These are phyloP conservation scores for Eupristina koningsbergeri DNA, from an alignment of 1,140 invertebrate species.

Conservation along the genomic window DNA sequence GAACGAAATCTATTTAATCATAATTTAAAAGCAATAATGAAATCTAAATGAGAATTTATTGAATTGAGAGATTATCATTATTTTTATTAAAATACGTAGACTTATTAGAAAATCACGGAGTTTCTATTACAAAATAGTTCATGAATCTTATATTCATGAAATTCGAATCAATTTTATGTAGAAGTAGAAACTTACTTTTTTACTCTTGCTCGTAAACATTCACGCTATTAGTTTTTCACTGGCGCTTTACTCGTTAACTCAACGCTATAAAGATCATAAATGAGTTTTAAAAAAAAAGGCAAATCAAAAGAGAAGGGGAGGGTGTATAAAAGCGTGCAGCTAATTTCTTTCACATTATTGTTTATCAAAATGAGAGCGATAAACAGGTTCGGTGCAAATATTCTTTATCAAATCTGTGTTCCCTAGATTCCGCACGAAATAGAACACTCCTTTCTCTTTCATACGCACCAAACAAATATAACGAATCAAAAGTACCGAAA, in stretches of 20 bases:
- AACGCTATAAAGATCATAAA: slow-evolving; percentile 8
- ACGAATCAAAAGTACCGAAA: too few relatives aligned
- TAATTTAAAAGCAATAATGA: too few relatives aligned
- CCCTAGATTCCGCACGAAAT: too few relatives aligned
- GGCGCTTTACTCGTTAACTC: not conserved
- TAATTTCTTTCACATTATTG: not conserved
- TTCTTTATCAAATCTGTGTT: slow-evolving; percentile 5
- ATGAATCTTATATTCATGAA: too few relatives aligned
- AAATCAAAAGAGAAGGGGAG: not conserved
- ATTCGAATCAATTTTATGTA: too few relatives aligned
- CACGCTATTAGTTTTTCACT: not conserved
- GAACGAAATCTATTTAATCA: too few relatives aligned
- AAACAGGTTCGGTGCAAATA: not conserved
- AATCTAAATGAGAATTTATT: not conserved
- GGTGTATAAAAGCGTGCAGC: not conserved
- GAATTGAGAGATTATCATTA: not conserved
- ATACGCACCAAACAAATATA: too few relatives aligned
- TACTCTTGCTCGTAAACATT: not conserved
- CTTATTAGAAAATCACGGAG: not conserved
- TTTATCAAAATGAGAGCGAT: slow-evolving; percentile 21
- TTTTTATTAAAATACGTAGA: not conserved
- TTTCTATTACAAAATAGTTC: not conserved
- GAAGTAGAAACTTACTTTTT: too few relatives aligned
- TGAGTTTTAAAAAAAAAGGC: too few relatives aligned
- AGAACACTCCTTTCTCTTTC: too few relatives aligned